Conservation (phyloP, 2,797 vertebrate species). For the Nothura maculosa region DNA sequence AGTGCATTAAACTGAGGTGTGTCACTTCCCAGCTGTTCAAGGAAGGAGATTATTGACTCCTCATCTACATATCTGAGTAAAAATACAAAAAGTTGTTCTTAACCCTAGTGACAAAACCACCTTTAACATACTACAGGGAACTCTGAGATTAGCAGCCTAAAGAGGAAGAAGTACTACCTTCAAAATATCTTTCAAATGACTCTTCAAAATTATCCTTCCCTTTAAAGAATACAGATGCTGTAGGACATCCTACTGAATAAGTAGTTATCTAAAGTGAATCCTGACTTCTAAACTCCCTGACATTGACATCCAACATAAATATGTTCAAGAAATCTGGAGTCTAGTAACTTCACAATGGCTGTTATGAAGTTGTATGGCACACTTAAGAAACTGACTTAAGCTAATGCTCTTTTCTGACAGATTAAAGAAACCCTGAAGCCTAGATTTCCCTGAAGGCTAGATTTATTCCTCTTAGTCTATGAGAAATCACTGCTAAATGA, state of each 20-base stretch:
- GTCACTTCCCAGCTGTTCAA: neutral
- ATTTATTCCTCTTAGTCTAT: neutral
- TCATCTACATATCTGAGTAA: too few species aligned
- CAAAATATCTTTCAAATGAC: too few species aligned
- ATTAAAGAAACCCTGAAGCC: neutral
- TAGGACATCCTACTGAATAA: neutral
- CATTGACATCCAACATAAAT: neutral
- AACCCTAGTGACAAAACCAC: neutral
- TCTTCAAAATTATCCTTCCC: neutral
- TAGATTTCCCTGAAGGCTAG: neutral
- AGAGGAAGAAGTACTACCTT: too few species aligned
- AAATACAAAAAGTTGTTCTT: neutral
- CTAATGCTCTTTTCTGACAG: neutral
- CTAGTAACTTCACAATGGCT: neutral
- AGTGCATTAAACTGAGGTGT: neutral
- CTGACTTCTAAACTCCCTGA: neutral
- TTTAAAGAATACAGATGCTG: neutral
- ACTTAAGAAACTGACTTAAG: neutral
- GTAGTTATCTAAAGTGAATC: neutral
- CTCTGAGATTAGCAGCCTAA: neutral
- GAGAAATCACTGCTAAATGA: neutral
- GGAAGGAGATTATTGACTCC: neutral
- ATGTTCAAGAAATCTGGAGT: neutral
- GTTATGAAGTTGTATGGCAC: neutral
- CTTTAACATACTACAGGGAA: neutral